phyloP scores from a whole-genome alignment of 1,140 invertebrate species.

The Zaprionus tsacasi region DNA sequence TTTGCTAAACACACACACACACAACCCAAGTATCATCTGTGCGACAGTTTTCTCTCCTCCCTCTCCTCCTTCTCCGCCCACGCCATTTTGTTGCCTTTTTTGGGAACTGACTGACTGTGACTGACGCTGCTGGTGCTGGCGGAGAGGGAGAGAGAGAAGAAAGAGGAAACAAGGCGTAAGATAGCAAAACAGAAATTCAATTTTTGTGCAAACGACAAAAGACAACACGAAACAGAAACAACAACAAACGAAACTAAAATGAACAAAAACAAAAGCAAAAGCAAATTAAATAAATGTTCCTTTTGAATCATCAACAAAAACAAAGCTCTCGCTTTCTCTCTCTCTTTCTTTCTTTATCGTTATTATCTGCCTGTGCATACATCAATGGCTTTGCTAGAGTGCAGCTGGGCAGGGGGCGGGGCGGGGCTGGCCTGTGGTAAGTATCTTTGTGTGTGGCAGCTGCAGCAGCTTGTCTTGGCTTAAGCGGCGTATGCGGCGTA shows the following conservation, averaged over 20 bases:
- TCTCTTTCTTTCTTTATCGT: constrained; percentile 26
- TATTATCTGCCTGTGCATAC: constrained; percentile 38
- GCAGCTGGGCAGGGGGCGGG: neutral
- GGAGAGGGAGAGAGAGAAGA: constrained; percentile 22
- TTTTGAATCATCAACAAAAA: constrained; percentile 78
- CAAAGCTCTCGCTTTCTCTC: constrained; percentile 21
- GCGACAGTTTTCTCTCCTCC: constrained; percentile 41
- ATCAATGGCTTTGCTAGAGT: constrained; percentile 26
- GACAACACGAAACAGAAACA: constrained; percentile 34
- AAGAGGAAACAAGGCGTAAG: constrained; percentile 40
- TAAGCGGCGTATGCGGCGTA: constrained; percentile 54
- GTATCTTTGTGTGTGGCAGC: constrained; percentile 17
- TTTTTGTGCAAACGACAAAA: constrained; percentile 62
- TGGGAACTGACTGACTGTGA: constrained; percentile 32
- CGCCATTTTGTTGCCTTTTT: constrained; percentile 8
- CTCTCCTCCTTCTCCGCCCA: neutral
- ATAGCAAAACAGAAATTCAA: constrained; percentile 72
- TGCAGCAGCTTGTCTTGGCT: constrained; percentile 34
- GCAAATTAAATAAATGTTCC: constrained; percentile 82
- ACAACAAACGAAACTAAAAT: constrained; percentile 27
- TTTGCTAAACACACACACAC: constrained; percentile 46
- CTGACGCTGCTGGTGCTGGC: constrained; percentile 51
- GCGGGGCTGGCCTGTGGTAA: constrained; percentile 11
- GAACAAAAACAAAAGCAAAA: constrained; percentile 52
- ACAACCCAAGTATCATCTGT: constrained; percentile 29